A percentile compares a stretch with the other conserved stretches of the same genome.
Evolutionary conservation across 1,140 invertebrate species (phyloP).

Genomic region (Drosophila nigromelanica): DNA sequence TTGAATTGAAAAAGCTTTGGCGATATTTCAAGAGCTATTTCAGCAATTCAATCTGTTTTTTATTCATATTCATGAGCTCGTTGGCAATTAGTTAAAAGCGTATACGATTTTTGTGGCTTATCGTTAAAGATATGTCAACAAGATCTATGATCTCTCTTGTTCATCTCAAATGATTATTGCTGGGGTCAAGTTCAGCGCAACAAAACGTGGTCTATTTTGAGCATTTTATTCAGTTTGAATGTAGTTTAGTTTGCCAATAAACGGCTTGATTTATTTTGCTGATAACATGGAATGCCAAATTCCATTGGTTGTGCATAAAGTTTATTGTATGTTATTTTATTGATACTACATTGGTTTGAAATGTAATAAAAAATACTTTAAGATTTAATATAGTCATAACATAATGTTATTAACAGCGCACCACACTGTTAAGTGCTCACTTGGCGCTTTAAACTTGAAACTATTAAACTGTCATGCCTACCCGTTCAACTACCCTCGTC

Average conservation of each 20-base stretch:
- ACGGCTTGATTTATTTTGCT: conserved; percentile 13
- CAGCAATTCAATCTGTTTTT: background rate
- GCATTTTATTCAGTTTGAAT: background rate
- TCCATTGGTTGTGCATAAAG: background rate
- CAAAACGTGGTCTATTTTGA: conserved; percentile 1
- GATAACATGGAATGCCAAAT: conserved; percentile 2
- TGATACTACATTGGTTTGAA: background rate
- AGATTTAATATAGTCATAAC: background rate
- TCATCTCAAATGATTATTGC: conserved; percentile 13
- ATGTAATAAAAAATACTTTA: no score
- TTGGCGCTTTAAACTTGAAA: background rate
- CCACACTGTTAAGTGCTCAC: background rate
- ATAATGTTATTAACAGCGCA: background rate
- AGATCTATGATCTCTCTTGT: background rate
- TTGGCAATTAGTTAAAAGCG: no score
- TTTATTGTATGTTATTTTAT: background rate
- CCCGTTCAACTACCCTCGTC: background rate
- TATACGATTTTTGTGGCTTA: no score
- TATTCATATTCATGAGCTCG: conserved; percentile 21
- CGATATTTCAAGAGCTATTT: background rate
- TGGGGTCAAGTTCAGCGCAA: conserved; percentile 38
- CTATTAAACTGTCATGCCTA: conserved; percentile 15
- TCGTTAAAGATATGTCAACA: background rate
- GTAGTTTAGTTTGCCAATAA: conserved; percentile 1
- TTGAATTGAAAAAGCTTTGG: conserved; percentile 6